Conservation (phyloP, 2,113 vertebrate genomes). For the Uria aalge region DNA sequence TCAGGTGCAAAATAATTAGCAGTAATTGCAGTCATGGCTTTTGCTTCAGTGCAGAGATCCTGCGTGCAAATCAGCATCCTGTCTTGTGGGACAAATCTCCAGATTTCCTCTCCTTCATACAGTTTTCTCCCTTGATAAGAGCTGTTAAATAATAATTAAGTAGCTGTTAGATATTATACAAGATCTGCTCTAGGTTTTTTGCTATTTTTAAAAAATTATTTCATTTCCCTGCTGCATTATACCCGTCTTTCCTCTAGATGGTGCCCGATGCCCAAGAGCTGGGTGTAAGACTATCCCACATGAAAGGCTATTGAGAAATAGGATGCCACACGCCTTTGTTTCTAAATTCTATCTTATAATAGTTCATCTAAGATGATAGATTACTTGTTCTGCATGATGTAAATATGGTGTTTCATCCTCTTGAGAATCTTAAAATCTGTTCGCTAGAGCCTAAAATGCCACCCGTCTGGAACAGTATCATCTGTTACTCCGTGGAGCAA, state of each 20-base stretch:
- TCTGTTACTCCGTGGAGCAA: neutral
- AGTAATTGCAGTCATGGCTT: neutral
- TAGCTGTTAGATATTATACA: neutral
- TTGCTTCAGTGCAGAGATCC: neutral
- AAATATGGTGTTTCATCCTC: neutral
- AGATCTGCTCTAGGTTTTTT: neutral
- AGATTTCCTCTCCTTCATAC: neutral
- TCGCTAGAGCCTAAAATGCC: neutral
- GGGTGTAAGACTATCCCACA: neutral
- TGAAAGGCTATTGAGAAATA: neutral
- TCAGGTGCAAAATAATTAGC: neutral
- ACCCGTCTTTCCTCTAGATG: slow-evolving; percentile 60
- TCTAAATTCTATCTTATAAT: neutral
- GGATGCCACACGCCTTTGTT: slow-evolving; percentile 23
- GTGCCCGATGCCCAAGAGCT: slow-evolving; percentile 32
- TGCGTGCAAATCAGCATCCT: neutral
- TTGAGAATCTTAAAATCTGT: neutral
- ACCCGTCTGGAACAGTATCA: neutral
- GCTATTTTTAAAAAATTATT: neutral
- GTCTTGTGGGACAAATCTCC: neutral
- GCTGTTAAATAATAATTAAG: neutral
- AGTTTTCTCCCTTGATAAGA: neutral
- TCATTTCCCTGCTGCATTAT: neutral
- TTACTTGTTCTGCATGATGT: neutral
- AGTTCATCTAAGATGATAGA: neutral